Conservation (phyloP, 2,797 vertebrate genomes). For the Hippoglossus hippoglossus region DNA sequence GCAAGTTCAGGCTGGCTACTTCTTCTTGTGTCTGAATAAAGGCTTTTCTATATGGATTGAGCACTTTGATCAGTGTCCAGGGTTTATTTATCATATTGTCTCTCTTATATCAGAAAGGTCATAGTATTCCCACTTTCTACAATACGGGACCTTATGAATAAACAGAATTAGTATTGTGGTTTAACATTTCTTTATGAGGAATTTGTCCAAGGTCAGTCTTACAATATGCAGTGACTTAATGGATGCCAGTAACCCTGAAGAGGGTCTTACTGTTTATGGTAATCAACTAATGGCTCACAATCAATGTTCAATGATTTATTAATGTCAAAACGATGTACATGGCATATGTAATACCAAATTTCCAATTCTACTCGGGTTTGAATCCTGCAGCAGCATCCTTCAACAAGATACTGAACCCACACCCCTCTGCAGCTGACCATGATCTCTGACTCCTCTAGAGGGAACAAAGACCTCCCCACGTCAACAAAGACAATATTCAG, state of each 20-base stretch:
- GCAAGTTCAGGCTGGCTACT: no score
- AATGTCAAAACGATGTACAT: constrained; percentile 15
- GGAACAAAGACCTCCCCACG: not conserved
- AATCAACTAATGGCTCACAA: constrained; percentile 36
- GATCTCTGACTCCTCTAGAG: constrained; percentile 1
- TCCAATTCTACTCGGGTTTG: not conserved
- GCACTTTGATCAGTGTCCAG: not conserved
- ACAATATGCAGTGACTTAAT: not conserved
- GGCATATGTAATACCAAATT: constrained; percentile 22
- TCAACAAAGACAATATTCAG: not conserved
- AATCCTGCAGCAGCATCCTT: not conserved
- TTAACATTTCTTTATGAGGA: not conserved
- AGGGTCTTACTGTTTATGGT: constrained; percentile 11
- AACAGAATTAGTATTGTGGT: not conserved
- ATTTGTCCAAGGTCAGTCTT: not conserved
- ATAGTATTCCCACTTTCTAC: no score
- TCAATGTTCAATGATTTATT: constrained; percentile 46
- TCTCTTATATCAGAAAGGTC: no score
- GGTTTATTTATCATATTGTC: not conserved
- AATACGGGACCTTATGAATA: not conserved
- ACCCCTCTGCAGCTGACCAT: constrained; percentile 6
- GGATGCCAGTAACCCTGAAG: not conserved
- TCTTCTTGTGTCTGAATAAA: not conserved
- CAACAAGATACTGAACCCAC: constrained; percentile 7
- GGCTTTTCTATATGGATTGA: not conserved